These are phyloP conservation scores for Phycodurus eques DNA, from an alignment of 2,113 vertebrate genomes.

Conservation along the genomic window DNA sequence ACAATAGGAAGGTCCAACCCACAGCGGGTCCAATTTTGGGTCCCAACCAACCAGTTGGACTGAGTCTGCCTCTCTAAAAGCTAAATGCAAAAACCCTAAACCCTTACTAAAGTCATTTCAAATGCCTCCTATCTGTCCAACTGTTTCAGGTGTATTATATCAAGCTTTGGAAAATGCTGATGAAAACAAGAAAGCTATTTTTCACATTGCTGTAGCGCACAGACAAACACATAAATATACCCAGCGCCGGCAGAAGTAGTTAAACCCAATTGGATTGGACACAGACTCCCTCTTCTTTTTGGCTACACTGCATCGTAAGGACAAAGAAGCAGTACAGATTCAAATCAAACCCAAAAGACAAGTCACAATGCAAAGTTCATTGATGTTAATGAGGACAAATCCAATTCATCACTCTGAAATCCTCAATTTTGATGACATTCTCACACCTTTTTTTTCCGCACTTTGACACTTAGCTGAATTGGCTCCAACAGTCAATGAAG, in stretches of 20 bases:
- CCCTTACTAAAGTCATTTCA: background rate
- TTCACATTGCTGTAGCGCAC: background rate
- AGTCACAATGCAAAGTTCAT: background rate
- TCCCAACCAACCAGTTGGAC: background rate
- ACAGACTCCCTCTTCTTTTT: background rate
- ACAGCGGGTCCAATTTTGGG: background rate
- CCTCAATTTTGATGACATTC: background rate
- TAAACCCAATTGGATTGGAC: background rate
- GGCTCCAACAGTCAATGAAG: conserved; percentile 11
- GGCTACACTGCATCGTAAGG: background rate
- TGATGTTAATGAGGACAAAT: background rate
- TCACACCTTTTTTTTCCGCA: background rate
- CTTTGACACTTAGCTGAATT: background rate
- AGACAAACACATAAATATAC: background rate
- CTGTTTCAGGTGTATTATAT: background rate
- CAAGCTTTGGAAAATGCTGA: background rate
- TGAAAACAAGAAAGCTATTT: background rate
- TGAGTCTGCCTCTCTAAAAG: background rate
- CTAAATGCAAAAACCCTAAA: background rate
- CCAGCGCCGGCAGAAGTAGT: background rate
- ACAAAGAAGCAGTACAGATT: background rate
- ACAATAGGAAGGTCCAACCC: background rate
- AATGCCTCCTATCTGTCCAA: background rate
- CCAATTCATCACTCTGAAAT: background rate
- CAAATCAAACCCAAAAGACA: background rate